phyloP scores from a whole-genome alignment of 2,888 invertebrate genomes.

The Agriopis aurantiaria region DNA sequence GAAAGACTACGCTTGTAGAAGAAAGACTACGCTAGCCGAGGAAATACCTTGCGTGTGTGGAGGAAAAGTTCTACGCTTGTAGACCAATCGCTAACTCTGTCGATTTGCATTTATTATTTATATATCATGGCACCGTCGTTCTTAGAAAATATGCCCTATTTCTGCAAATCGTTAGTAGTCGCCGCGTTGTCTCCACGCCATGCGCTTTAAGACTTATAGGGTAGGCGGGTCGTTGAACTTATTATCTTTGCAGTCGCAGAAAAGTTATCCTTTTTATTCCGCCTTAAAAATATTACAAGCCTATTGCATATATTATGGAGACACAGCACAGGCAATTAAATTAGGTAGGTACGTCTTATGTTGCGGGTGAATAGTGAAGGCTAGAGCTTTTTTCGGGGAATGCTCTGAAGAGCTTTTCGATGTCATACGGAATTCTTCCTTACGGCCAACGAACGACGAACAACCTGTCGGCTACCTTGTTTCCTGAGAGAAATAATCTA shows the following conservation, averaged over 20 bases:
- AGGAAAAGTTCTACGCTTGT: neutral
- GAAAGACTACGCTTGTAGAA: neutral
- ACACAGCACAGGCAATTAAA: neutral
- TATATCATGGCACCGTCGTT: conserved; percentile 1
- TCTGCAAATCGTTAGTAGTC: conserved; percentile 31
- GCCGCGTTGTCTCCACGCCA: conserved; percentile 31
- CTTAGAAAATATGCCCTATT: conserved; percentile 37
- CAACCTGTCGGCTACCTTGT: too few species aligned
- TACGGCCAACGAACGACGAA: too few species aligned
- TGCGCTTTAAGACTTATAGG: conserved; percentile 33
- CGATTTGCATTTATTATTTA: conserved; percentile 13
- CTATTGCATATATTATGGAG: neutral
- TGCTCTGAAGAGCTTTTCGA: too few species aligned
- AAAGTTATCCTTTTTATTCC: conserved; percentile 3
- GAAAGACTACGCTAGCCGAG: neutral
- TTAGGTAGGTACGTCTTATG: too few species aligned
- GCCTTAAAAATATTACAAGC: neutral
- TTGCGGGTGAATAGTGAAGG: neutral
- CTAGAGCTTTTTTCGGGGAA: too few species aligned
- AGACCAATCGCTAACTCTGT: neutral
- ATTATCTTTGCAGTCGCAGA: conserved; percentile 9
- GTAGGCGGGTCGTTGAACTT: conserved; percentile 25
- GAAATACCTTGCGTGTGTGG: too few species aligned
- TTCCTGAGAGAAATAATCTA: too few species aligned
- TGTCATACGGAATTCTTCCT: too few species aligned